Conservation (phyloP, 2,888 invertebrate species). For the Brenthis hecate region DNA sequence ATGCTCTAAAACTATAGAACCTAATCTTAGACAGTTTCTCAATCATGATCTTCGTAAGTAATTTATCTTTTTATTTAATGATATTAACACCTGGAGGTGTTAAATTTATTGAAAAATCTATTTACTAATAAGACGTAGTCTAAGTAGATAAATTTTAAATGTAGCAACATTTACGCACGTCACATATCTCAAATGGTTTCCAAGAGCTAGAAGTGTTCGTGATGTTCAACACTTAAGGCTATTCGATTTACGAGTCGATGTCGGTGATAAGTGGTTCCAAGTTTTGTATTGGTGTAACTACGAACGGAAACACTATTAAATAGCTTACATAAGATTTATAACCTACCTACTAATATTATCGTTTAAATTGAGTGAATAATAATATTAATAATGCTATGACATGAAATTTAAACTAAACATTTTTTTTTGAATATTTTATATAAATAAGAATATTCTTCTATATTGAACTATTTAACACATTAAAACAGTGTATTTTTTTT, state of each 20-base stretch:
- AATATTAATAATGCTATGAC: neutral
- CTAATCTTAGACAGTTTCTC: too few relatives aligned
- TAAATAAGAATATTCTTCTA: neutral
- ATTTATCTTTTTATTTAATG: too few relatives aligned
- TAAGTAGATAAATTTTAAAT: neutral
- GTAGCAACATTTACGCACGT: constrained; percentile 10
- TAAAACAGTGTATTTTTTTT: too few relatives aligned
- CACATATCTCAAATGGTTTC: constrained; percentile 35
- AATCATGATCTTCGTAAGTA: too few relatives aligned
- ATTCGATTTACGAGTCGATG: constrained; percentile 37
- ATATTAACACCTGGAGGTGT: too few relatives aligned
- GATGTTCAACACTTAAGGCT: constrained; percentile 40
- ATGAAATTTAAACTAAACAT: neutral
- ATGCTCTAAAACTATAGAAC: neutral
- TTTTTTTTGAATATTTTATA: neutral
- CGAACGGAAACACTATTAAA: constrained; percentile 9
- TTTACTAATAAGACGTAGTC: neutral
- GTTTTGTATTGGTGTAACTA: constrained; percentile 25
- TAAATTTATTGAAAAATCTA: neutral
- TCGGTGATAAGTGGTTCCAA: constrained; percentile 36
- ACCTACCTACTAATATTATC: neutral
- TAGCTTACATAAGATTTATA: constrained; percentile 2
- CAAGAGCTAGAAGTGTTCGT: constrained; percentile 34
- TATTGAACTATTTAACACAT: too few relatives aligned
- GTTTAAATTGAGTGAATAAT: neutral